phyloP scores from a whole-genome alignment of 2,797 vertebrate genomes.

The Uromys caudimaculatus region DNA sequence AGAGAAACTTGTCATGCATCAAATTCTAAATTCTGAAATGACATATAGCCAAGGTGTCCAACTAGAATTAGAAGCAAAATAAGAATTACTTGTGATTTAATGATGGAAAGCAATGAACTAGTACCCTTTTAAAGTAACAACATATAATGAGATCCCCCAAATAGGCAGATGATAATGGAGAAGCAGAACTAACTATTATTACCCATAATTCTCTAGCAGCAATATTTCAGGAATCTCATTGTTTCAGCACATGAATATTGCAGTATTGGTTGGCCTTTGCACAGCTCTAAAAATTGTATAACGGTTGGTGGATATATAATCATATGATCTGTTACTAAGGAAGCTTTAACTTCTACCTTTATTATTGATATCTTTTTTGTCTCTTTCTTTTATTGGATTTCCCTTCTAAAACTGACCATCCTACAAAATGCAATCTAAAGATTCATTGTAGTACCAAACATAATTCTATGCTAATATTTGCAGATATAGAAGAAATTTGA shows the following conservation, averaged over 20 bases:
- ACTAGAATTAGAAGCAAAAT: neutral
- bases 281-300: neutral
- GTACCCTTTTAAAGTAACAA: neutral
- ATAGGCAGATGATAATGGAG: neutral
- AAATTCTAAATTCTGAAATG: neutral
- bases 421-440: neutral
- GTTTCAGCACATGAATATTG: neutral
- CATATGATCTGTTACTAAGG: neutral
- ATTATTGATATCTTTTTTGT: neutral
- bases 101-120: neutral
- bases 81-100: neutral
- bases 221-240: neutral
- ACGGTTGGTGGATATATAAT: too few relatives aligned
- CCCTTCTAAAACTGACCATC: neutral
- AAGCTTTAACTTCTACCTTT: neutral
- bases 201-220: neutral
- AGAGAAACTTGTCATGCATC: neutral
- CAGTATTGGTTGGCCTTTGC: neutral
- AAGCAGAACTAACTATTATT: neutral
- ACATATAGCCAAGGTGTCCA: neutral
- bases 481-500: neutral
- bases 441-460: neutral
- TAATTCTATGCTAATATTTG: neutral
- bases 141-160: neutral
- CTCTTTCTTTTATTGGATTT: neutral